Percentiles rank a stretch among this genome's conserved stretches.
Conservation (phyloP, 2,797 vertebrate genomes). For the Schizopygopsis pylzovi region DNA sequence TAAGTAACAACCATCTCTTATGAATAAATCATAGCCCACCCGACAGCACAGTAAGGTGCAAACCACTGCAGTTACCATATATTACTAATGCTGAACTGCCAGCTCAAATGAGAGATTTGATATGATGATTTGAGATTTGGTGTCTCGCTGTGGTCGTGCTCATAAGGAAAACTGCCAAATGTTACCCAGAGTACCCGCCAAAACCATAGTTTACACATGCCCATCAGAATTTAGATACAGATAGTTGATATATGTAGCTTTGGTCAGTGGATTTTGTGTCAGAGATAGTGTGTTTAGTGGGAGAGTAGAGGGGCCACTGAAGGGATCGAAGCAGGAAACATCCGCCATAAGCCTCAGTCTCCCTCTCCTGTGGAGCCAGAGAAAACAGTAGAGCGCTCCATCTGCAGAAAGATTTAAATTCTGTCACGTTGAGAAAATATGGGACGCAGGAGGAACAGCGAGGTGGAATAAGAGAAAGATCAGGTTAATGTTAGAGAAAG, state of each 20-base stretch:
- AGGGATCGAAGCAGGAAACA: conserved; percentile 58
- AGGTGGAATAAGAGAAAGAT: conserved; percentile 73
- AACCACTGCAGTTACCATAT: conserved; percentile 42
- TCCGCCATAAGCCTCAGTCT: conserved; percentile 63
- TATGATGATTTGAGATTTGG: conserved; percentile 34
- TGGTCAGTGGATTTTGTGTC: conserved; percentile 14
- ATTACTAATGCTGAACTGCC: conserved; percentile 32
- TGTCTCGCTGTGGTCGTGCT: conserved; percentile 34
- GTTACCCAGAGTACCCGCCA: conserved; percentile 4
- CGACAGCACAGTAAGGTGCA: conserved; percentile 47
- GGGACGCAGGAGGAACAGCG: conserved; percentile 72
- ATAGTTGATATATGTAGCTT: conserved; percentile 25
- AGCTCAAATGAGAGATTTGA: conserved; percentile 40
- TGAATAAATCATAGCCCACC: conserved; percentile 51
- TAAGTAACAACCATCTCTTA: conserved; percentile 36
- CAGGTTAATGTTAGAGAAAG: conserved; percentile 69
- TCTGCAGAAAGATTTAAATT: conserved; percentile 81
- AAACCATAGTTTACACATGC: conserved; percentile 8
- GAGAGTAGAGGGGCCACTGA: conserved; percentile 25
- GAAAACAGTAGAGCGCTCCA: conserved; percentile 77
- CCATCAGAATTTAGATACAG: conserved; percentile 5
- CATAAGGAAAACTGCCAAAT: conserved; percentile 28
- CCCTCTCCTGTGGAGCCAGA: conserved; percentile 70
- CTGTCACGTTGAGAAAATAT: conserved; percentile 79
- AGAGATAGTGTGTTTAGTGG: conserved; percentile 49